phyloP scores from a whole-genome alignment of 2,888 invertebrate species.

The Rutpela maculata region DNA sequence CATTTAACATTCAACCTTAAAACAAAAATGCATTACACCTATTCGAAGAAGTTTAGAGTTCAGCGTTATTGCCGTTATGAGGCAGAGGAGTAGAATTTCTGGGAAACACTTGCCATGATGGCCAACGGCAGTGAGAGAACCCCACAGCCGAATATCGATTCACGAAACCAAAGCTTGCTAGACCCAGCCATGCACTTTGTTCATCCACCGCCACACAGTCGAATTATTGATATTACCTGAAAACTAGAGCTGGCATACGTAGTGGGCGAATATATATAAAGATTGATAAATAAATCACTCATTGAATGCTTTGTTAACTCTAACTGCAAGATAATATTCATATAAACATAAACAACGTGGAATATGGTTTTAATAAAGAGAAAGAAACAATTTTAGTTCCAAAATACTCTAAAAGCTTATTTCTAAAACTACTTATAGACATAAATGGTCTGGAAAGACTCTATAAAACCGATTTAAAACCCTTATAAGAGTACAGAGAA shows the following conservation, averaged over 20 bases:
- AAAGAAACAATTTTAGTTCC: too few species aligned
- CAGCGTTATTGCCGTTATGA: background rate
- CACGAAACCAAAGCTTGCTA: constrained; percentile 42
- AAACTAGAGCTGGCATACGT: constrained; percentile 18
- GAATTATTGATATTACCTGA: constrained; percentile 63
- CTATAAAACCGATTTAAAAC: too few species aligned
- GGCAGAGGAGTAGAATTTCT: constrained; percentile 3
- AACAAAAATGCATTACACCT: constrained; percentile 41
- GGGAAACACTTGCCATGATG: constrained; percentile 15
- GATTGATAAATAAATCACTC: background rate
- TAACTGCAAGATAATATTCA: too few species aligned
- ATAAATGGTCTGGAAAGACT: too few species aligned
- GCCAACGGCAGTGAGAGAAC: constrained; percentile 20
- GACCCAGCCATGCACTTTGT: constrained; percentile 51
- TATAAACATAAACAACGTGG: too few species aligned
- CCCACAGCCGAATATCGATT: constrained; percentile 54
- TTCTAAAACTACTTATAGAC: too few species aligned
- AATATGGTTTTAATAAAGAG: too few species aligned
- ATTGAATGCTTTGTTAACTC: too few species aligned
- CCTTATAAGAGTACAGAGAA: too few species aligned
- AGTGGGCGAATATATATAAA: background rate
- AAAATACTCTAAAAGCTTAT: too few species aligned
- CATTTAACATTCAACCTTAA: constrained; percentile 49
- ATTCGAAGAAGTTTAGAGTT: background rate
- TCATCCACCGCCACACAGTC: constrained; percentile 47